phyloP scores from a whole-genome alignment of 2,797 vertebrate genomes.

The Betta splendens region DNA sequence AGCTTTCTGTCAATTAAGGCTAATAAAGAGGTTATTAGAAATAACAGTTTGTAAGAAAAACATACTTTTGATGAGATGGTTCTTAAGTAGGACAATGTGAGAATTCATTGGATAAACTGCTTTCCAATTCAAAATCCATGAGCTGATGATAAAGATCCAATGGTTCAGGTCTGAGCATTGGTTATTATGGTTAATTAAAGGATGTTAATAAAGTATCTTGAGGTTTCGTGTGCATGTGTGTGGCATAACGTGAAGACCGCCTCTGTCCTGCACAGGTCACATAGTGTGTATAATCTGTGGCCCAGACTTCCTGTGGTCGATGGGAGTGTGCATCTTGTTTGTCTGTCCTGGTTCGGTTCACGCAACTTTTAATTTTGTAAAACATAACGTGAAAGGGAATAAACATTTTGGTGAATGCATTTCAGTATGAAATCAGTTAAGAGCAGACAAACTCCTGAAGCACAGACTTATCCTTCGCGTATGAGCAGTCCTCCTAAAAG shows the following conservation, averaged over 20 bases:
- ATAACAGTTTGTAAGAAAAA: too few species aligned
- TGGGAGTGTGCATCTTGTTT: conserved; percentile 32
- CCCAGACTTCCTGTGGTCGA: conserved; percentile 56
- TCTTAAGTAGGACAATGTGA: conserved; percentile 11
- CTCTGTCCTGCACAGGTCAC: conserved; percentile 41
- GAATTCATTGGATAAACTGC: too few species aligned
- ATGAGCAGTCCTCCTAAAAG: conserved; percentile 7
- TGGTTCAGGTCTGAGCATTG: conserved; percentile 49
- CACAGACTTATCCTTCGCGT: not conserved
- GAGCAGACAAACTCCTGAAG: conserved; percentile 13
- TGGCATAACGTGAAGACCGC: conserved; percentile 19
- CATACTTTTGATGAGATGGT: conserved; percentile 20
- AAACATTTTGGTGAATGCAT: not conserved
- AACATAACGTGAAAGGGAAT: conserved; percentile 20
- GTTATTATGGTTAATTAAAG: conserved; percentile 65
- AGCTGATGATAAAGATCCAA: conserved; percentile 53
- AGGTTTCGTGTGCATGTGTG: conserved; percentile 34
- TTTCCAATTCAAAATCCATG: conserved; percentile 49
- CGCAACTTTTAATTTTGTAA: not conserved
- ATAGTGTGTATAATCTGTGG: conserved; percentile 52
- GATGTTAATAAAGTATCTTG: conserved; percentile 53
- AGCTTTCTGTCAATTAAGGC: conserved; percentile 24
- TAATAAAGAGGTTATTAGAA: too few species aligned
- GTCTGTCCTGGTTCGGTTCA: conserved; percentile 4
- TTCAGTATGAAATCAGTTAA: not conserved